Evolutionary conservation across 2,888 invertebrate species (phyloP), one percentile per base, ranked within the genome.

Genomic region (Micoletzkya japonica): DNA sequence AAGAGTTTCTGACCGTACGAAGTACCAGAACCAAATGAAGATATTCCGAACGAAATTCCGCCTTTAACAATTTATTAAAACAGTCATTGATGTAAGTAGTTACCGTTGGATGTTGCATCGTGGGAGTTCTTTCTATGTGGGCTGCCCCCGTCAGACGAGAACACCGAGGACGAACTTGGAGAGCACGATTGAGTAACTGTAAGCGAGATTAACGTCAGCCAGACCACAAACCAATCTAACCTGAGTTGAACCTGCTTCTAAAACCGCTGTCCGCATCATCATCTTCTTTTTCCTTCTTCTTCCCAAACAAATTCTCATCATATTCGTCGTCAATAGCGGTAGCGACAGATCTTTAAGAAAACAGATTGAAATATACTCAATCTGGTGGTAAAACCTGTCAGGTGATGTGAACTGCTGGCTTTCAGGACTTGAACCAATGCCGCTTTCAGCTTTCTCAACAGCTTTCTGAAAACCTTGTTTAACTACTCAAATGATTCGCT

Each of bases 181-280:
- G 77, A 78, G 69, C 78, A 75, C 28, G 77, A 74, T 50, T 79
- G 79, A 17, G 77, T 76, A 44, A 79, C 74, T 69, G 63, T 24
- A 73, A 68, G 4, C 44, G n/a, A 36, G n/a, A 17, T 54, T 54
- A 20, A 17, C n/a, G n/a, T n/a, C n/a, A n/a, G n/a, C n/a, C n/a
- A n/a, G n/a, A n/a, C n/a, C n/a, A n/a, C 26, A 28, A 14, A 56
- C 24, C 28, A 24, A 6, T 17, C 50, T 44, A 32, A 59, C 64
- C 76, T 0, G 77, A 77, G 70, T 77, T 79, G 56, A 77, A 73
- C 36, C 80, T 64, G 10, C 73, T 75, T 34, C 78, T 73, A 76
- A 84, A 83, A 44, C 83, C 84, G 44, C 81, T 81, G 50, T 84
- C 82, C 68, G 83, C 83, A 39, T 79, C 79, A 57, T 79, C 79